These are phyloP conservation scores for Eulithis prunata DNA, from an alignment of 2,888 invertebrate species.

Conservation along the genomic window DNA sequence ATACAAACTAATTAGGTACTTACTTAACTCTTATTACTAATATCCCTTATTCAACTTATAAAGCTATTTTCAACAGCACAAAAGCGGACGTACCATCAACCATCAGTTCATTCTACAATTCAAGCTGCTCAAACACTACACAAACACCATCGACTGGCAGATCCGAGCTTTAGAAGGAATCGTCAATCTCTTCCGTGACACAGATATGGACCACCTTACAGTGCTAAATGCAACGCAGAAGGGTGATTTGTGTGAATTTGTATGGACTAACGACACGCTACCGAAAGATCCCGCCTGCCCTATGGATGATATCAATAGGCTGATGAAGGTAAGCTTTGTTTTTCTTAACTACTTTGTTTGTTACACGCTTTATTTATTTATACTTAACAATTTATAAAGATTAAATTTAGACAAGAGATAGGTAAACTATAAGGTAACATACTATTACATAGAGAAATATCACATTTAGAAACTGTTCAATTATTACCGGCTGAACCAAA, in stretches of 20 bases:
- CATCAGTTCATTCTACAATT: constrained; percentile 91
- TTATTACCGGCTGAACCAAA: too few relatives aligned
- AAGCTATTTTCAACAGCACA: constrained; percentile 87
- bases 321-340: constrained; percentile 84
- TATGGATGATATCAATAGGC: constrained; percentile 87
- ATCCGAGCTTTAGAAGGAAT: constrained; percentile 86
- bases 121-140: constrained; percentile 74
- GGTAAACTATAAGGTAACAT: too few relatives aligned
- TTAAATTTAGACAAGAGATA: too few relatives aligned
- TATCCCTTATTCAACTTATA: too few relatives aligned
- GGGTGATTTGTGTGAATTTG: constrained; percentile 86
- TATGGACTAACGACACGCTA: constrained; percentile 94
- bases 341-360: too few relatives aligned
- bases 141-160: constrained; percentile 91
- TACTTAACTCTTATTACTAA: too few relatives aligned
- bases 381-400: too few relatives aligned
- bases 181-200: constrained; percentile 83
- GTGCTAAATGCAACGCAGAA: constrained; percentile 87
- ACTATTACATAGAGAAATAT: too few relatives aligned
- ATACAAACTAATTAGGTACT: too few relatives aligned
- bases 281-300: constrained; percentile 91
- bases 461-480: too few relatives aligned
- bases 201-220: constrained; percentile 87
- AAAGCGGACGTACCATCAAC: constrained; percentile 90
- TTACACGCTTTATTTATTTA: too few relatives aligned